Conservation (phyloP, 1,140 invertebrate genomes). For the Drosophila sturtevanti region DNA sequence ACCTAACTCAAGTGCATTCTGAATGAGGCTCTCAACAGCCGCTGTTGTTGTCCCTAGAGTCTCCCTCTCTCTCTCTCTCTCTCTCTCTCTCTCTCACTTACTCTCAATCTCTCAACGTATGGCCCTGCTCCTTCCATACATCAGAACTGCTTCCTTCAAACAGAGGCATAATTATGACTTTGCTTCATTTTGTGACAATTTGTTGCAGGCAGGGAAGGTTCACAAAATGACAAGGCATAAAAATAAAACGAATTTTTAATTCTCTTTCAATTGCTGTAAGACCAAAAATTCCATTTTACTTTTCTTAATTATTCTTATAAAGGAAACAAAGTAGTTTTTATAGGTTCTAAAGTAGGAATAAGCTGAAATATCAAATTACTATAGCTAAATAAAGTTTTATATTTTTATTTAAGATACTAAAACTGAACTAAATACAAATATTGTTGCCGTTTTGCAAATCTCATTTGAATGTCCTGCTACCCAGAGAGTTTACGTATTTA, state of each 20-base stretch:
- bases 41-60: slow-evolving; percentile 1
- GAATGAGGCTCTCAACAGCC: slow-evolving; percentile 42
- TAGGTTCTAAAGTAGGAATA: too few relatives aligned
- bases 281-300: not conserved
- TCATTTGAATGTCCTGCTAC: not conserved
- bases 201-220: slow-evolving; percentile 18
- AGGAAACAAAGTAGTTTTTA: too few relatives aligned
- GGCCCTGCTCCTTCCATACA: slow-evolving; percentile 32
- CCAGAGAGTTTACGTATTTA: not conserved
- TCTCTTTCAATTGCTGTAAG: not conserved
- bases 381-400: too few relatives aligned
- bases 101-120: slow-evolving; percentile 36
- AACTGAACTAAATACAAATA: too few relatives aligned
- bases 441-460: not conserved
- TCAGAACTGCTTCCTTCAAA: slow-evolving; percentile 25
- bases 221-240: not conserved
- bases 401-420: too few relatives aligned
- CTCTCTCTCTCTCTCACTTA: not conserved
- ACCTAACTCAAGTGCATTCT: slow-evolving; percentile 57
- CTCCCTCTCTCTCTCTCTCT: too few relatives aligned
- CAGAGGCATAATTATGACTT: slow-evolving; percentile 51
- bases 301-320: not conserved
- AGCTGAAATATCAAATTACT: too few relatives aligned
- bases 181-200: slow-evolving; percentile 34
- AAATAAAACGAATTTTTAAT: not conserved